These are phyloP conservation scores for Chondrilla cf. caribensis DNA, from an alignment of 37 sponge, comb jelly and placozoan species.

Conservation along the genomic window DNA sequence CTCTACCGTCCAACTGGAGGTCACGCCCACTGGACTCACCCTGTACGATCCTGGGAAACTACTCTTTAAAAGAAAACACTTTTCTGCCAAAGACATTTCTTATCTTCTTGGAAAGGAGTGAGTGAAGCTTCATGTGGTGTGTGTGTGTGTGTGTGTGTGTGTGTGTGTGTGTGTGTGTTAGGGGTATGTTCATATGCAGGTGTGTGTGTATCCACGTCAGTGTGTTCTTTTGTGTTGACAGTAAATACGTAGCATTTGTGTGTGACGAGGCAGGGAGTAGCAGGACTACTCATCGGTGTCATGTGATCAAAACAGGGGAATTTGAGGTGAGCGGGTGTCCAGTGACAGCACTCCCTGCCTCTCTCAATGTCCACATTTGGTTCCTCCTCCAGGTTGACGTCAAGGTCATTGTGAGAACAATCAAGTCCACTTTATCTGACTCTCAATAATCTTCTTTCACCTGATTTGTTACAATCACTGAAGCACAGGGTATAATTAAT, in stretches of 20 bases:
- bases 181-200: not conserved
- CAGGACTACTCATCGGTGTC: not conserved
- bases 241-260: slow-evolving; percentile 2
- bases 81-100: not conserved
- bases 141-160: not conserved
- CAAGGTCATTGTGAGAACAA: too few relatives aligned
- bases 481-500: too few relatives aligned
- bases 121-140: not conserved
- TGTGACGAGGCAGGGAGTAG: not conserved
- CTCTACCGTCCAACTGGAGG: slow-evolving; percentile 15
- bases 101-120: slow-evolving; percentile 16
- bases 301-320: not conserved
- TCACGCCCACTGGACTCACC: not conserved
- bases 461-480: too few relatives aligned
- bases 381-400: not conserved
- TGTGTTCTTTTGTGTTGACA: not conserved
- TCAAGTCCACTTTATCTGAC: too few relatives aligned
- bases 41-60: slow-evolving; percentile 18
- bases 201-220: not conserved
- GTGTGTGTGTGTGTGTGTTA: not conserved
- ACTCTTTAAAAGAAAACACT: not conserved
- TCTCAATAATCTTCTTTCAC: too few relatives aligned
- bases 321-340: not conserved
- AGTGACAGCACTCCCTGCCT: not conserved
- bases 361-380: not conserved